Percentiles rank a stretch among this genome's conserved stretches.
phyloP scores from a whole-genome alignment of 2,888 invertebrate genomes.

The Tenthredo amoena region DNA sequence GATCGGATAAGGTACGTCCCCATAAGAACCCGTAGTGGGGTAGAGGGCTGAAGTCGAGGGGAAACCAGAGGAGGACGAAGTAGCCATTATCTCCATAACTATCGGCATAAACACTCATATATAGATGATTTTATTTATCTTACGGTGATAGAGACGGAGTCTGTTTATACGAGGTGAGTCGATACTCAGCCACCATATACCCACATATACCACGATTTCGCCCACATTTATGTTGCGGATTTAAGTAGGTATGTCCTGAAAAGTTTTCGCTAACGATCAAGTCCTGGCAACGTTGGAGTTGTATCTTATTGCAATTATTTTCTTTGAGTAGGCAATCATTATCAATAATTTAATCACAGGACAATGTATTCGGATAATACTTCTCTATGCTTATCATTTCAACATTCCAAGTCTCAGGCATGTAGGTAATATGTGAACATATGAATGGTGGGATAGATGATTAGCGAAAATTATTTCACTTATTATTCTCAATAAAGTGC shows the following conservation, averaged over 20 bases:
- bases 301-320: background rate
- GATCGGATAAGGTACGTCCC: slow-evolving; percentile 66
- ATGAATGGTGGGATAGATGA: slow-evolving; percentile 3
- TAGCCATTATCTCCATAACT: slow-evolving; percentile 64
- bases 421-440: background rate
- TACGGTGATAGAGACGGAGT: slow-evolving; percentile 52
- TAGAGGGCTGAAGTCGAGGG: slow-evolving; percentile 41
- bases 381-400: background rate
- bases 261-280: slow-evolving; percentile 43
- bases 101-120: slow-evolving; percentile 67
- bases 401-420: background rate
- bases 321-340: slow-evolving; percentile 12
- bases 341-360: background rate
- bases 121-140: slow-evolving; percentile 70
- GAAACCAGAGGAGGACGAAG: slow-evolving; percentile 41
- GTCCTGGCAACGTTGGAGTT: slow-evolving; percentile 12
- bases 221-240: slow-evolving; percentile 38
- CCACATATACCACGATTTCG: slow-evolving; percentile 38
- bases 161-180: slow-evolving; percentile 48
- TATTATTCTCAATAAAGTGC: slow-evolving; percentile 13
- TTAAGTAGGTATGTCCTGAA: slow-evolving; percentile 42
- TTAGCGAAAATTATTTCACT: slow-evolving; percentile 20
- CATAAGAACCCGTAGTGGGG: slow-evolving; percentile 61
- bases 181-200: slow-evolving; percentile 35
- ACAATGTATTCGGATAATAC: background rate